phyloP scores from a whole-genome alignment of 1,140 invertebrate genomes.

The Drosophila tropicalis region DNA sequence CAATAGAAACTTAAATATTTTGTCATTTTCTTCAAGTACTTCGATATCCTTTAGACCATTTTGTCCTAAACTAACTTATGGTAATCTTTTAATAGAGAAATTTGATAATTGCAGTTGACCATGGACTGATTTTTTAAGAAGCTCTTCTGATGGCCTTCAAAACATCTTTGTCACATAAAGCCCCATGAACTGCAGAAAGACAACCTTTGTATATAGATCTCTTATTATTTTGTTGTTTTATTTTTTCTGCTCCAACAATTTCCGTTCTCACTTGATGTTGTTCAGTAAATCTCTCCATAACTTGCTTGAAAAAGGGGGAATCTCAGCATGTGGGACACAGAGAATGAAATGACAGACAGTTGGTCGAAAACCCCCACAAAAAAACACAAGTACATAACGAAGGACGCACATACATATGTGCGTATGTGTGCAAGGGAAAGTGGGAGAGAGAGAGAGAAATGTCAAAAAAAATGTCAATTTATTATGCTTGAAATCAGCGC shows the following conservation, averaged over 20 bases:
- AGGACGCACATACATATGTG: constrained; percentile 1
- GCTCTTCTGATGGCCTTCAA: no score
- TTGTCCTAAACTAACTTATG: no score
- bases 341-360: constrained; percentile 58
- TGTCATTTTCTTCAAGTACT: no score
- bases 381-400: constrained; percentile 1
- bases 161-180: no score
- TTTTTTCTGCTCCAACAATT: neutral
- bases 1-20: no score
- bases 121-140: no score
- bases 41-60: no score
- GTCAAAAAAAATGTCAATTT: constrained; percentile 72
- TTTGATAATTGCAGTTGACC: no score
- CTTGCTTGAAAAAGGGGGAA: constrained; percentile 29
- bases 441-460: constrained; percentile 22
- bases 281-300: constrained; percentile 16
- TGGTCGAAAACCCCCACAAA: constrained; percentile 24
- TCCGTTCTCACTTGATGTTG: neutral
- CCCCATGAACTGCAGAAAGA: no score
- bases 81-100: no score
- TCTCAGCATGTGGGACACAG: constrained; percentile 14
- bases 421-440: no score
- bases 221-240: neutral
- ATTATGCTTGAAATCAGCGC: constrained; percentile 67
- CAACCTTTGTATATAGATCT: neutral